Base-by-base conservation (phyloP, 2,888 invertebrate genomes). In the Conops quadrifasciatus region DNA sequence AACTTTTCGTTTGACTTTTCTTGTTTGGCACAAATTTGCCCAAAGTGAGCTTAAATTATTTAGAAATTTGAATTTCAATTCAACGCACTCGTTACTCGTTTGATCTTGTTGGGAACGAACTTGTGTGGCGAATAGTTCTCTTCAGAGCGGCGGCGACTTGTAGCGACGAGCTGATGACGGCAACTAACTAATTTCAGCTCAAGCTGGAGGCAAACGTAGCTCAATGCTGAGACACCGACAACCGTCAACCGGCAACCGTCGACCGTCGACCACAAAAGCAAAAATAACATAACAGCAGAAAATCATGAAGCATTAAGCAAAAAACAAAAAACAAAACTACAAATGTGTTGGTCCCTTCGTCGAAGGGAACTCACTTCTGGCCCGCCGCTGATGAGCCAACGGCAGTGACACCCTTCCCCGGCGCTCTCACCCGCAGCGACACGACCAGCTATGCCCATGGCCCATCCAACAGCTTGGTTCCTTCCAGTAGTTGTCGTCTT, bases 121-220 rank as follows among this genome's bases (percentile, higher is more conserved):
- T 36, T 36, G 4, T 36, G 36, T 36, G 36, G 36, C 36, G 36
- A 68, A 56, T 67, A 26, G 53, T 72, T 73, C 68, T 59, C 69
- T 69, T 63, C 71, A 58, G 58, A 24, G 24, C 71, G 76, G 78
- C 72, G 71, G 74, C 84, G 79, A 84, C 84, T 83, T 80, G 81
- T 79, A 83, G 79, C 84, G 82, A 80, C 80, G 85, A 84, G 81
- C 82, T 80, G 79, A 82, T 82, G 81, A 83, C 80, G 80, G 81
- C 84, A 82, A 84, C 84, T 83, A 82, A 84, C 84, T 84, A 84
- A 82, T 82, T 83, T 80, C 77, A 71, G 75, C 76, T 78, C 81
- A 79, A 82, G 78, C 77, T 77, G 78, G 77, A 78, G 79, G 79
- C 76, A 74, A 79, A 80, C 66, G 53, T 60, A 67, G 30, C 36